Conservation (phyloP, 2,113 vertebrate species). For the Rhinogobius similis region DNA sequence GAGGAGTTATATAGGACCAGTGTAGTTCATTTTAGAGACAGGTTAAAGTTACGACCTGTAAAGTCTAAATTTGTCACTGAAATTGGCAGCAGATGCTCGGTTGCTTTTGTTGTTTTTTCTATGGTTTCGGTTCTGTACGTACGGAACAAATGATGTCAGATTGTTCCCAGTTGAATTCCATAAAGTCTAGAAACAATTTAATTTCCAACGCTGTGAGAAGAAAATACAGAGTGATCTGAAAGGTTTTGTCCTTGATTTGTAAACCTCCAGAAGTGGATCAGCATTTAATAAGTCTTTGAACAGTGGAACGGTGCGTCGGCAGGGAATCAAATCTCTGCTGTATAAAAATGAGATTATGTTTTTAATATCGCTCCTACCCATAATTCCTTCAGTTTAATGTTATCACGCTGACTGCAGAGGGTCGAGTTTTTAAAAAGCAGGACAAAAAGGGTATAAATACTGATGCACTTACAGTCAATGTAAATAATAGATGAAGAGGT, state of each 20-base stretch:
- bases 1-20: background rate
- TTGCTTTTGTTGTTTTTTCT: background rate
- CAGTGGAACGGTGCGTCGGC: constrained; percentile 23
- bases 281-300: constrained; percentile 46
- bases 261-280: constrained; percentile 10
- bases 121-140: background rate
- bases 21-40: background rate
- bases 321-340: constrained; percentile 64
- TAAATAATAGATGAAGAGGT: no score
- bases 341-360: constrained; percentile 73
- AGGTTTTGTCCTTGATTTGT: background rate
- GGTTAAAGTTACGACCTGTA: background rate
- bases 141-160: background rate
- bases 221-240: background rate
- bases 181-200: background rate
- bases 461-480: no score
- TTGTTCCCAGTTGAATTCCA: background rate
- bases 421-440: constrained; percentile 11
- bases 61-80: background rate
- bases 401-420: constrained; percentile 40
- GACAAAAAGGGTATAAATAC: background rate
- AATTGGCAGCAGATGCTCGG: background rate
- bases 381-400: constrained; percentile 69
- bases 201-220: background rate
- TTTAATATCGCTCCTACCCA: constrained; percentile 74